Conservation (phyloP, 2,113 vertebrate species). For the Myotis yumanensis region DNA sequence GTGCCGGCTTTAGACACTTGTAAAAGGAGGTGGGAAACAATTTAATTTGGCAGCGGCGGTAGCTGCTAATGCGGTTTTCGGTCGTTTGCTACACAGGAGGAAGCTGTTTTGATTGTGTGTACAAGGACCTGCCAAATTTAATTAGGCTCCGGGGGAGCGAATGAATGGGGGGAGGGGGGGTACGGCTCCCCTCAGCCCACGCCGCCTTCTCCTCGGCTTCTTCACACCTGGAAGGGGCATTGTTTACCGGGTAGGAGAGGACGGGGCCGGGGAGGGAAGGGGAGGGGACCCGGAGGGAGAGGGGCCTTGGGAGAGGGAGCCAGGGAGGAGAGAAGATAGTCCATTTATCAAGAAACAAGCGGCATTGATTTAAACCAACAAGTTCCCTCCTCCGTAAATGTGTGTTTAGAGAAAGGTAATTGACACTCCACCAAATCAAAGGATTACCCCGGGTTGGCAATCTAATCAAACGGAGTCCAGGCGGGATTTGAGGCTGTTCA, state of each 20-base stretch:
- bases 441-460: conserved; percentile 95
- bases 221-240: conserved; percentile 78
- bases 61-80: conserved; percentile 63
- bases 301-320: not conserved
- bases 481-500: conserved; percentile 91
- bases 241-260: conserved; percentile 50
- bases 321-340: conserved; percentile 51
- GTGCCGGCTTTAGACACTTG: conserved; percentile 63
- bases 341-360: conserved; percentile 84
- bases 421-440: conserved; percentile 94
- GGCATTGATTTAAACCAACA: conserved; percentile 87
- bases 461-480: conserved; percentile 97
- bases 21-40: conserved; percentile 76
- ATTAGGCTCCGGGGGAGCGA: conserved; percentile 75
- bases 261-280: not conserved
- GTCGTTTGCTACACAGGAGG: conserved; percentile 68
- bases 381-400: conserved; percentile 84
- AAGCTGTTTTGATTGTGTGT: conserved; percentile 73
- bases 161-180: conserved; percentile 60
- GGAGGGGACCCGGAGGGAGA: not conserved
- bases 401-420: conserved; percentile 86
- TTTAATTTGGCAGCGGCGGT: conserved; percentile 75
- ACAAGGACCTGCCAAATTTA: conserved; percentile 79
- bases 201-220: conserved; percentile 11
- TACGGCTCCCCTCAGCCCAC: conserved; percentile 17